Conservation (phyloP, 2,113 vertebrate species). For the Channa argus region DNA sequence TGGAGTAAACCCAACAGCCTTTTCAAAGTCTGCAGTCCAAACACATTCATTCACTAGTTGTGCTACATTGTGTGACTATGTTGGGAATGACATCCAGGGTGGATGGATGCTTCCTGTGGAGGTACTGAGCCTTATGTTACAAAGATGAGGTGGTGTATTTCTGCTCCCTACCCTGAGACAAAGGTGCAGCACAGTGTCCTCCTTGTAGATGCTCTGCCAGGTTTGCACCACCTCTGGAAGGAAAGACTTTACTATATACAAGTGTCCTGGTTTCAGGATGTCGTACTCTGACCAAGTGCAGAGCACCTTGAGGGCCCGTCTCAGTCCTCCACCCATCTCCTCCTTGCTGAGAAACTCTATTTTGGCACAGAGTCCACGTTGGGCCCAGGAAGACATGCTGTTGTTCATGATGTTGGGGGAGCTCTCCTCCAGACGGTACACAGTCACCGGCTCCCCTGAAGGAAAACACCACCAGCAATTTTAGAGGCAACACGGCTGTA, state of each 20-base stretch:
- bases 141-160: neutral
- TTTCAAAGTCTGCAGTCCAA: too few relatives aligned
- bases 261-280: constrained; percentile 94
- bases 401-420: constrained; percentile 97
- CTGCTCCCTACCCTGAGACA: constrained; percentile 91
- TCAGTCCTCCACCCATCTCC: constrained; percentile 97
- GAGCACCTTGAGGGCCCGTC: constrained; percentile 95
- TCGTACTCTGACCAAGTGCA: constrained; percentile 98
- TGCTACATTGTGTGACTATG: too few relatives aligned
- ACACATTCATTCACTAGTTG: too few relatives aligned
- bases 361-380: constrained; percentile 96
- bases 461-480: neutral
- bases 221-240: constrained; percentile 96
- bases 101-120: too few relatives aligned
- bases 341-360: constrained; percentile 99
- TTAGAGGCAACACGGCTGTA: too few relatives aligned
- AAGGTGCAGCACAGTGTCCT: constrained; percentile 97
- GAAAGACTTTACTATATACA: constrained; percentile 99
- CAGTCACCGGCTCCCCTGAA: constrained; percentile 94
- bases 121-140: too few relatives aligned
- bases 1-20: too few relatives aligned
- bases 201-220: constrained; percentile 97
- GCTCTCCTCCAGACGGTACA: constrained; percentile 97
- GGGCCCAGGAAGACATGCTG: constrained; percentile 99
- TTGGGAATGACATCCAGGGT: too few relatives aligned